These are phyloP conservation scores for Cremastobaeus sp. DNA, from an alignment of 2,888 invertebrate species.

Conservation along the genomic window DNA sequence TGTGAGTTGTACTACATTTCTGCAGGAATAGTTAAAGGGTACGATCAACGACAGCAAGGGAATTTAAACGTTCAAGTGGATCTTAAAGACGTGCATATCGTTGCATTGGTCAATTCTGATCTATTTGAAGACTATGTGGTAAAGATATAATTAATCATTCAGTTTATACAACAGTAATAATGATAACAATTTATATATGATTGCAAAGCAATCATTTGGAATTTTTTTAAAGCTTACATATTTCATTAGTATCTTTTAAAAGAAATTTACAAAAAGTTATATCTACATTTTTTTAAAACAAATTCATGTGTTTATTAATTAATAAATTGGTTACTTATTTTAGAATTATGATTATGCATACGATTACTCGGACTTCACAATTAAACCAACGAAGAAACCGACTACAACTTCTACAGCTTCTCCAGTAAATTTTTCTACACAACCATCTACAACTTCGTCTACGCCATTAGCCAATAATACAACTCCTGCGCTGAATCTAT, in stretches of 20 bases:
- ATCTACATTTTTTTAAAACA: too few relatives aligned
- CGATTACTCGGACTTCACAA: constrained; percentile 85
- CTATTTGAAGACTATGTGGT: constrained; percentile 82
- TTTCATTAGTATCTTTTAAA: too few relatives aligned
- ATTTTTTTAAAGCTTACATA: too few relatives aligned
- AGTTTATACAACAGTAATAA: too few relatives aligned
- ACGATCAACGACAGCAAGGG: constrained; percentile 88
- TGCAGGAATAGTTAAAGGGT: constrained; percentile 68
- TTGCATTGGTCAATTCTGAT: constrained; percentile 83
- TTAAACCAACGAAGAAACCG: constrained; percentile 80
- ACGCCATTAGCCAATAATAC: not conserved
- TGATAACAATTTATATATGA: too few relatives aligned
- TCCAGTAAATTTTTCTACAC: too few relatives aligned
- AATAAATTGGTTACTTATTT: too few relatives aligned
- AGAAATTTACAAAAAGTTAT: too few relatives aligned
- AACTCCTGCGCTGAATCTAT: too few relatives aligned
- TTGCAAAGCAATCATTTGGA: too few relatives aligned
- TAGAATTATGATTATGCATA: constrained; percentile 87
- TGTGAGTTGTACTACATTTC: constrained; percentile 72
- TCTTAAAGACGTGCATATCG: constrained; percentile 87
- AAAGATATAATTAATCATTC: constrained; percentile 50
- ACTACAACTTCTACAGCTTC: constrained; percentile 56
- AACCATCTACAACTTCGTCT: constrained; percentile 45
- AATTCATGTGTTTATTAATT: constrained; percentile 3
- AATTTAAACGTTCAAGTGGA: constrained; percentile 89